Evolutionary conservation across 2,113 vertebrate genomes (phyloP).

Genomic region (Vidua chalybeata): DNA sequence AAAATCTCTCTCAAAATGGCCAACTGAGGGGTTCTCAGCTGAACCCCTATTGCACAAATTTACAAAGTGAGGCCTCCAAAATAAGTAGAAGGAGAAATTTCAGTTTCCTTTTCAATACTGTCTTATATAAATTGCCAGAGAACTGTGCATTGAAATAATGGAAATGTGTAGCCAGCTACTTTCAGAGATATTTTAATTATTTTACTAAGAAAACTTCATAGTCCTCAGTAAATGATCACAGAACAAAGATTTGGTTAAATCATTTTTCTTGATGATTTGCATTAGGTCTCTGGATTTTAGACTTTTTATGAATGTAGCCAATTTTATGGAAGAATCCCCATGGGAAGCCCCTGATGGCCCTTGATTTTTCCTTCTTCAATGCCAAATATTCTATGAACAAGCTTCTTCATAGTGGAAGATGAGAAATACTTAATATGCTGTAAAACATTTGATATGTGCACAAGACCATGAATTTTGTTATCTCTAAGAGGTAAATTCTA

Average conservation of each 20-base stretch:
- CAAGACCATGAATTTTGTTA: neutral
- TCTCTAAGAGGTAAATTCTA: neutral
- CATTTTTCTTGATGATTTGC: neutral
- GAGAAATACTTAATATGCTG: neutral
- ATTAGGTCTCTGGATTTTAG: neutral
- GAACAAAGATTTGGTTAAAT: neutral
- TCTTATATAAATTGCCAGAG: neutral
- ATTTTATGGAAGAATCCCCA: neutral
- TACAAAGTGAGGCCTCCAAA: neutral
- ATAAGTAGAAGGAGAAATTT: neutral
- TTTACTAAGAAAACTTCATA: neutral
- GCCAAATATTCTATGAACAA: neutral
- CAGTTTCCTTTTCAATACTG: neutral
- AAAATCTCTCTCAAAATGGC: neutral
- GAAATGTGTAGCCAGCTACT: neutral
- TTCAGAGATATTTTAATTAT: neutral
- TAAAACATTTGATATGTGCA: neutral
- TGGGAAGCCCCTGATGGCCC: neutral
- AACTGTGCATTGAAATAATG: neutral
- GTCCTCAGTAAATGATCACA: neutral
- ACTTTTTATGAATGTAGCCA: neutral
- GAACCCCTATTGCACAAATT: neutral
- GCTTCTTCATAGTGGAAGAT: neutral
- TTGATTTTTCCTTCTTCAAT: neutral
- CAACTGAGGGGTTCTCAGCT: neutral